Evolutionary conservation across 2,888 invertebrate species (phyloP), one percentile per base, ranked within the genome.

Genomic region (Artemia sinica): DNA sequence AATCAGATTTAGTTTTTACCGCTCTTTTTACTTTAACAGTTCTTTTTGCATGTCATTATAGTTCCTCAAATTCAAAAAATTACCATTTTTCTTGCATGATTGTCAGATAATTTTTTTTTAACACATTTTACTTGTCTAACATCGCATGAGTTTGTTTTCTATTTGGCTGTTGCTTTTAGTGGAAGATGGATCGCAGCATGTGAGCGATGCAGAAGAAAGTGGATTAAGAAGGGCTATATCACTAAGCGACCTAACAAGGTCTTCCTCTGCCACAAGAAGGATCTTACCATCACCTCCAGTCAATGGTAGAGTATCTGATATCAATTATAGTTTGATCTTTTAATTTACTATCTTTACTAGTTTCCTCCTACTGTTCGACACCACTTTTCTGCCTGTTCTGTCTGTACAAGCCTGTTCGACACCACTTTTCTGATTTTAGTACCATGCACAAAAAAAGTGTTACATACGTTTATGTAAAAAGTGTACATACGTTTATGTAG

Each of bases 151-250:
- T 18, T 50, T 69, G 41, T 12, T 69, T 48, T n/a, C n/a, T 12
- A 50, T 14, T 50, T 69, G 52, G 18, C 48, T 14, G 65, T 63
- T 48, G 28, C 48, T 65, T 70, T 63, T 52, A 66, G 14, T 51
- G 58, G 66, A 66, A 50, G 58, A 58, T 18, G 9, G 18, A 3
- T 63, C 73, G 75, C 75, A 77, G 74, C 75, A 76, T 75, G 78
- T 77, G 75, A 76, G 76, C 73, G 77, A 72, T 65, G 72, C 77
- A 73, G 79, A 79, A 71, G 79, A 71, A 41, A 72, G 81, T 74
- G 86, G 85, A 73, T 85, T 89, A 81, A 82, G 89, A 74, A 83
- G 88, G 73, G 87, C 88, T 74, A 87, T 87, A 78, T 89, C 89
- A 70, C 83, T 89, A 75, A 87, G 86, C 74, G 89, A 89, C 79